Conservation (phyloP, 1,140 invertebrate species). For the Microplitis mediator region DNA sequence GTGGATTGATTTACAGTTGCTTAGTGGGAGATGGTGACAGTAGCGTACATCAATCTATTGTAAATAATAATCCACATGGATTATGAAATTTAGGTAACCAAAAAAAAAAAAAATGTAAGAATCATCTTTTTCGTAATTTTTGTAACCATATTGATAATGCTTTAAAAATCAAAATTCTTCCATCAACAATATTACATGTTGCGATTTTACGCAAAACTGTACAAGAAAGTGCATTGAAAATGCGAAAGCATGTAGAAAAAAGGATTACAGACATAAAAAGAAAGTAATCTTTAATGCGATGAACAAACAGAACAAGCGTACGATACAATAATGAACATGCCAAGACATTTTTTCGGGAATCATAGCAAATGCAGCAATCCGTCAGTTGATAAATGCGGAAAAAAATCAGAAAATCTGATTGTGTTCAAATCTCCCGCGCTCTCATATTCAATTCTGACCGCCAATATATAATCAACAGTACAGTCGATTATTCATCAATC, state of each 20-base stretch:
- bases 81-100: constrained; percentile 34
- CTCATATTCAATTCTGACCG: too few relatives aligned
- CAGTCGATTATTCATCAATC: too few relatives aligned
- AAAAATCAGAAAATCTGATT: too few relatives aligned
- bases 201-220: too few relatives aligned
- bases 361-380: constrained; percentile 23
- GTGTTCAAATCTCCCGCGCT: too few relatives aligned
- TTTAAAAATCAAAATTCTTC: constrained; percentile 13
- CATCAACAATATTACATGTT: not conserved
- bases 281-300: not conserved
- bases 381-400: too few relatives aligned
- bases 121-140: constrained; percentile 39
- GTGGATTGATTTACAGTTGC: constrained; percentile 42
- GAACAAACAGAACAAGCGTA: constrained; percentile 19
- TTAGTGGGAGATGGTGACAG: constrained; percentile 50
- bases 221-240: too few relatives aligned
- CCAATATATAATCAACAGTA: too few relatives aligned
- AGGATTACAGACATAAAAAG: not conserved
- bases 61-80: constrained; percentile 30
- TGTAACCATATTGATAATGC: constrained; percentile 33
- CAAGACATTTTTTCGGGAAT: constrained; percentile 37
- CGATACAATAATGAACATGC: constrained; percentile 31
- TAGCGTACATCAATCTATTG: constrained; percentile 35
- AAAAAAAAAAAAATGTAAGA: constrained; percentile 42
- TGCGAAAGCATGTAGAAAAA: too few relatives aligned